A percentile compares a stretch with the other conserved stretches of the same genome.
These are phyloP conservation scores for Oscheius sp. DNA, from an alignment of 2,888 invertebrate genomes.

Conservation along the genomic window DNA sequence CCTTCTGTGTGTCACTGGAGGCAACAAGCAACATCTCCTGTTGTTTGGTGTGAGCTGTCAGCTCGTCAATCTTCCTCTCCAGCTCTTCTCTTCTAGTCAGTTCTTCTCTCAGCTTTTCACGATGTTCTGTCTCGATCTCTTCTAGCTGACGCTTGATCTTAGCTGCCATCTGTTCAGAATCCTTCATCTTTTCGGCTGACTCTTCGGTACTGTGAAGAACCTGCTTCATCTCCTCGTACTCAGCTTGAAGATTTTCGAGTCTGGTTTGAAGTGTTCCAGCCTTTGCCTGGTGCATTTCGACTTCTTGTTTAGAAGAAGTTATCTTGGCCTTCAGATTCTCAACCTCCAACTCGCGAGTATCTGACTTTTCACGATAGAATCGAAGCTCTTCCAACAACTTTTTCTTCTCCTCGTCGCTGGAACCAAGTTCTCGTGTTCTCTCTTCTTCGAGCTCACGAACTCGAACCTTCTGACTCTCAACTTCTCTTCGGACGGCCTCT, in stretches of 20 bases:
- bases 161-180: slow-evolving; percentile 24
- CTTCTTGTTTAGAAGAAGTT: slow-evolving; percentile 21
- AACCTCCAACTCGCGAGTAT: slow-evolving; percentile 23
- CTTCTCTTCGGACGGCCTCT: slow-evolving; percentile 8
- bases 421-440: slow-evolving; percentile 43
- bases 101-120: slow-evolving; percentile 32
- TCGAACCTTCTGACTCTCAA: slow-evolving; percentile 18
- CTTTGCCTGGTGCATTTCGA: slow-evolving; percentile 15
- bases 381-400: slow-evolving; percentile 40
- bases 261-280: slow-evolving; percentile 30
- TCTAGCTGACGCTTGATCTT: slow-evolving; percentile 30
- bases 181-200: slow-evolving; percentile 28
- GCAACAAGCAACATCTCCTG: slow-evolving; percentile 25
- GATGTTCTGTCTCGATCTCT: slow-evolving; percentile 27
- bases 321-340: slow-evolving; percentile 38
- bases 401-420: slow-evolving; percentile 43
- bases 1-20: slow-evolving; percentile 37
- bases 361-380: slow-evolving; percentile 38
- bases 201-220: slow-evolving; percentile 25
- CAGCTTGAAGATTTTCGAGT: slow-evolving; percentile 35
- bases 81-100: slow-evolving; percentile 33
- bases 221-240: slow-evolving; percentile 29
- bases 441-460: slow-evolving; percentile 42
- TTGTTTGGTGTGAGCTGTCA: slow-evolving; percentile 11
- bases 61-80: slow-evolving; percentile 32